Conservation (phyloP, 2,797 vertebrate species). For the Pangasius sanitwongsei region DNA sequence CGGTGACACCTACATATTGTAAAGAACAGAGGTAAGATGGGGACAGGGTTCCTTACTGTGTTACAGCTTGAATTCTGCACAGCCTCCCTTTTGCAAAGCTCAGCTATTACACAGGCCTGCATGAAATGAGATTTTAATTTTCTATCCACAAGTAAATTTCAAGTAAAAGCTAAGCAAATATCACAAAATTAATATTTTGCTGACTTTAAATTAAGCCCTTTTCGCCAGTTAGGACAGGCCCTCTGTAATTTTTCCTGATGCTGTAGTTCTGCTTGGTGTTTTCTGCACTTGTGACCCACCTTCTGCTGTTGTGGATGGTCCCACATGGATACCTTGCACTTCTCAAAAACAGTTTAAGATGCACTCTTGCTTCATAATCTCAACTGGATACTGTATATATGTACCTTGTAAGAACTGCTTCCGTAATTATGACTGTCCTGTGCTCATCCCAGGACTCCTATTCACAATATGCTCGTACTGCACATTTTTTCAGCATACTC, state of each 20-base stretch:
- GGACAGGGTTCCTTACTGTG: not conserved
- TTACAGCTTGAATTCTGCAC: slow-evolving; percentile 3
- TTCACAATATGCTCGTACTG: not conserved
- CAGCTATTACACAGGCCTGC: not conserved
- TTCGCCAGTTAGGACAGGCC: slow-evolving; percentile 5
- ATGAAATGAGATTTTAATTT: slow-evolving; percentile 30
- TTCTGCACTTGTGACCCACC: slow-evolving; percentile 6
- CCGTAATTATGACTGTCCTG: not conserved
- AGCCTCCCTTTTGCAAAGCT: not conserved
- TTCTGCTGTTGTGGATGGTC: not conserved
- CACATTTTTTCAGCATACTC: not conserved
- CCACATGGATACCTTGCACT: not conserved
- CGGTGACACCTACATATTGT: too few relatives aligned
- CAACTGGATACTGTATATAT: not conserved
- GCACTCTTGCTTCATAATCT: not conserved
- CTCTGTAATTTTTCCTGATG: slow-evolving; percentile 23
- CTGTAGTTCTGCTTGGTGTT: not conserved
- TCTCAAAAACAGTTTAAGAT: not conserved
- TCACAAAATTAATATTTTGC: not conserved
- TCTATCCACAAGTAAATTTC: slow-evolving; percentile 6
- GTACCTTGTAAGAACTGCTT: not conserved
- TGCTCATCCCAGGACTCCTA: not conserved
- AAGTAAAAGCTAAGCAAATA: slow-evolving; percentile 11
- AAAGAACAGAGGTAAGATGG: not conserved
- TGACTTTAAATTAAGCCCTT: slow-evolving; percentile 33